Evolutionary conservation across 2,888 invertebrate species (phyloP), one percentile per base, ranked within the genome.

Genomic region (Drosophila leonis): DNA sequence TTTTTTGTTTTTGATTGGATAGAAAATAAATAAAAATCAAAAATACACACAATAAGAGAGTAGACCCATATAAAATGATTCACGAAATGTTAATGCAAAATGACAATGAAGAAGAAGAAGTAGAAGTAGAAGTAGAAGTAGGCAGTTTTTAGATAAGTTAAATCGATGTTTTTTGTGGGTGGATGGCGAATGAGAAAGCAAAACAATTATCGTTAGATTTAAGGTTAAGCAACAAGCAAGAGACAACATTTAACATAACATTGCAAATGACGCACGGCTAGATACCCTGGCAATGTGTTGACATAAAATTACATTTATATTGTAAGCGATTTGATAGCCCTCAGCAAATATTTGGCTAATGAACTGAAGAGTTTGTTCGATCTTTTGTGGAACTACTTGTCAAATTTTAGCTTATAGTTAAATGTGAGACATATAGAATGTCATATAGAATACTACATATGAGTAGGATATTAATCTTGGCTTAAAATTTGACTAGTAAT

Each of bases 131-230:
- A 42, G 20, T 1, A 13, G 20, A 10, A 24, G 35, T 9, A 15
- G 27, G 1, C 29, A 49, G 49, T 31, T 31, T 48, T 18, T 31
- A 12, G 37, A 51, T 20, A 27, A 29, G 51, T 61, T 51, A 20
- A 27, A 37, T 13, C 24, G 51, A 24, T 51, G 33, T 18, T 31
- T 18, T 31, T 18, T 12, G 20, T 39, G 15, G 39, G 1, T 24
- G 51, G n/a, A 18, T 27, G 39, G 12, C 39, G 39, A 29, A 54
- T 27, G 54, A 65, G 61, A 72, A 64, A 77, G 74, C 65, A 77
- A 72, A 75, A 82, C 65, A 71, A 63, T 65, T 51, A 62, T 37
- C 59, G 75, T 75, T 75, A 75, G 75, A 59, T 59, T 63, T 12
- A 1, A 3, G 59, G 41, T 42, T 75, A 75, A 69, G 71, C 64